Base-by-base conservation (phyloP, 1,140 invertebrate species). In the Eufriesea mexicana region DNA sequence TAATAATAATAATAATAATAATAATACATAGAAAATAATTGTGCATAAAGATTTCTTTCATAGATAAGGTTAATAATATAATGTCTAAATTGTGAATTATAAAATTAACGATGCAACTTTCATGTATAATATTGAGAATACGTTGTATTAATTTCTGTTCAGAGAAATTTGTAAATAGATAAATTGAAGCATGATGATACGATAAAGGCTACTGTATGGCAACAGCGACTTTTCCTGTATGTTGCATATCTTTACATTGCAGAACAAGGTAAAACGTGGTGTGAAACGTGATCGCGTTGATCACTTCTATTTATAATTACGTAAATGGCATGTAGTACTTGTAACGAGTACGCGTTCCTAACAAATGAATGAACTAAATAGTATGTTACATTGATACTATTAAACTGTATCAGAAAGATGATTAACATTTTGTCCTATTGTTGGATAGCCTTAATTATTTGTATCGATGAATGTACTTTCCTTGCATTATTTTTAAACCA, bases 281-380 rank as follows among this genome's bases (percentile, higher is more conserved):
- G 62, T 51, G 47, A 74, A 81, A 84, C 83, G 67, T 83, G 47
- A 85, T 88, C 59, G 25, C 35, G 76, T 59, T 54, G 73, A 86
- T 89, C 86, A 88, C 67, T 59, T 64, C 81, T 87, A 87, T 89
- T 85, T 85, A 87, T 89, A 89, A 89, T 87, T 80, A 67, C 23
- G 35, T 85, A 86, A 88, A 86, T 82, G 64, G 72, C 57, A 79
- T 45, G n/a, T 28, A 66, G 14, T 66, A 59, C 77, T 42, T 66
- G 25, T 81, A 75, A 54, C 2, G 51, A 68, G 4, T 62, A 7
- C 59, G 35, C 51, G 67, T 61, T 42, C 18, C 20, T 73, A 59
- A 54, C 61, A 66, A 82, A 49, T 76, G 67, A 64, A 84, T 75
- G 62, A 83, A 79, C 35, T 68, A 55, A 57, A 5, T 47, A 84